Evolutionary conservation across 2,113 vertebrate species (phyloP).

Genomic region (Psettodes erumei): DNA sequence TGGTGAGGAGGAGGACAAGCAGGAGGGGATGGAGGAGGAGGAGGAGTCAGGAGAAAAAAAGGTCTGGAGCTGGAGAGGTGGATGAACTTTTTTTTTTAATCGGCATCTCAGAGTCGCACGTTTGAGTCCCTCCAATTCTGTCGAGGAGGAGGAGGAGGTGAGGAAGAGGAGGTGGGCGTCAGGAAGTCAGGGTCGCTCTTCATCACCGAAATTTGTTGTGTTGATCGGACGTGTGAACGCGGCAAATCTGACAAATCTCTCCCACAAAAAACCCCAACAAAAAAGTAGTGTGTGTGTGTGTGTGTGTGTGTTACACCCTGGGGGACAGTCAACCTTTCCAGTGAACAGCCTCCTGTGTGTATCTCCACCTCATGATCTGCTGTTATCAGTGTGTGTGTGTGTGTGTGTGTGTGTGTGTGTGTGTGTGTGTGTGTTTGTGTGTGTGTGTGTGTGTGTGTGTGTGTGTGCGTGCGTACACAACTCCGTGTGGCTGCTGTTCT

Average conservation of each 20-base stretch:
- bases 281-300: slow-evolving; percentile 36
- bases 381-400: too few relatives aligned
- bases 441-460: too few relatives aligned
- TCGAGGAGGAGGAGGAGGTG: slow-evolving; percentile 10
- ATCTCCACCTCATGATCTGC: slow-evolving; percentile 44
- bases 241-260: slow-evolving; percentile 70
- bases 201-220: slow-evolving; percentile 50
- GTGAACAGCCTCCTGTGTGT: slow-evolving; percentile 46
- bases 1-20: not conserved
- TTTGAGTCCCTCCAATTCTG: not conserved
- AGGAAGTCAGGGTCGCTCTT: slow-evolving; percentile 68
- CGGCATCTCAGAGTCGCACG: not conserved
- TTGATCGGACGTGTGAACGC: slow-evolving; percentile 71
- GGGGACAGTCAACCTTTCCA: slow-evolving; percentile 65
- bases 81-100: not conserved
- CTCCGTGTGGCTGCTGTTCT: too few relatives aligned
- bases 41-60: not conserved
- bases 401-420: too few relatives aligned
- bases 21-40: not conserved
- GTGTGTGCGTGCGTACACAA: too few relatives aligned
- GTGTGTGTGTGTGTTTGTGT: too few relatives aligned
- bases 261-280: slow-evolving; percentile 34
- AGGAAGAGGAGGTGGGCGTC: slow-evolving; percentile 43
- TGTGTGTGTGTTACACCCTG: slow-evolving; percentile 31
- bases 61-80: not conserved